phyloP scores from a whole-genome alignment of 2,113 vertebrate species.

The Plecturocebus donacophilus region DNA sequence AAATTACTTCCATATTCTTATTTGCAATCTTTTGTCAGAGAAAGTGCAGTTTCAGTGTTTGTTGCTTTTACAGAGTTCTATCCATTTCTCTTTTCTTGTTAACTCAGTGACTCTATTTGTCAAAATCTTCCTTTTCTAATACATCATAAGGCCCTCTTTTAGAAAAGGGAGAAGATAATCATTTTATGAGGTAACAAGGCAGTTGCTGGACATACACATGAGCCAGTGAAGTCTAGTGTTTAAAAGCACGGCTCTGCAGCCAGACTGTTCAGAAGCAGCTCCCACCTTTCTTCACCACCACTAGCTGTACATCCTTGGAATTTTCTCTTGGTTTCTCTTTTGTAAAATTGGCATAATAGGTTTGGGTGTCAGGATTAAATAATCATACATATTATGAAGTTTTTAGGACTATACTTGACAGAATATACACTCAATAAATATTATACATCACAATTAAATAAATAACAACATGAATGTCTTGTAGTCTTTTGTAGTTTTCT shows the following conservation, averaged over 20 bases:
- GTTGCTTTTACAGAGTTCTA: not conserved
- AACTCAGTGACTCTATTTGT: not conserved
- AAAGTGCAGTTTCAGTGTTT: not conserved
- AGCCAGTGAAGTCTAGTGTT: not conserved
- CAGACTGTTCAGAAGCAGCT: accelerated
- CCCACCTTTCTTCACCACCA: not conserved
- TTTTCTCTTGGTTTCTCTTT: not conserved
- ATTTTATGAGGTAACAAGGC: not conserved
- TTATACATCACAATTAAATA: not conserved
- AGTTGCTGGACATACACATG: not conserved
- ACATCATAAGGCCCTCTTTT: not conserved
- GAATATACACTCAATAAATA: not conserved
- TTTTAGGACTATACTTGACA: not conserved
- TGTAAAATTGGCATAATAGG: not conserved
- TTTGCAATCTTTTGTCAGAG: not conserved
- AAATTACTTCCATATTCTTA: constrained; percentile 48
- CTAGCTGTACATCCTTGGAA: not conserved
- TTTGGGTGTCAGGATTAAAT: not conserved
- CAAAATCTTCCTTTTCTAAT: not conserved
- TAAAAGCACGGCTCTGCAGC: not conserved
- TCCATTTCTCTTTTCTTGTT: not conserved
- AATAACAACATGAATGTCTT: not conserved
- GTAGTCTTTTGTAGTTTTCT: not conserved
- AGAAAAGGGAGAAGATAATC: not conserved
- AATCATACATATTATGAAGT: not conserved